phyloP scores from a whole-genome alignment of 2,888 invertebrate genomes.

The Dione juno region DNA sequence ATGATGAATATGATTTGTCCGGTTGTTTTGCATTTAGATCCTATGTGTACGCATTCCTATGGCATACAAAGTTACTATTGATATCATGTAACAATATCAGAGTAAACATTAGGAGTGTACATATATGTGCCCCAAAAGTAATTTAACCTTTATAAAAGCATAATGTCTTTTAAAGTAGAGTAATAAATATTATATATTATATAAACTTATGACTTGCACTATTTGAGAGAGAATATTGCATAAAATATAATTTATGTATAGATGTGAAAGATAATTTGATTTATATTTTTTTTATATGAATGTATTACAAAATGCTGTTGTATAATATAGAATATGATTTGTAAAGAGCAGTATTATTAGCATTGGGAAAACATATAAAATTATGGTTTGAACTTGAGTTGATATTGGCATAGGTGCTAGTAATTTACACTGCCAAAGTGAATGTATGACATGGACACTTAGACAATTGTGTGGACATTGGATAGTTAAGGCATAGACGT shows the following conservation, averaged over 20 bases:
- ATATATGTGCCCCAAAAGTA: constrained; percentile 12
- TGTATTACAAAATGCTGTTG: constrained; percentile 8
- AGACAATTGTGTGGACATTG: constrained; percentile 8
- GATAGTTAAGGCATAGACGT: constrained; percentile 19
- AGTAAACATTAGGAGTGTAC: constrained; percentile 21
- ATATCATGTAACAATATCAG: constrained; percentile 27
- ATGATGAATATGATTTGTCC: constrained; percentile 10
- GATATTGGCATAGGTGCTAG: constrained; percentile 49
- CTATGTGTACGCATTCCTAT: constrained; percentile 28
- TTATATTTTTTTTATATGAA: constrained; percentile 18
- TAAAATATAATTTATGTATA: constrained; percentile 18
- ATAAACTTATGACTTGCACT: constrained; percentile 22
- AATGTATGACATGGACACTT: constrained; percentile 45
- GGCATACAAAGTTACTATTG: constrained; percentile 16
- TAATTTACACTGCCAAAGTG: constrained; percentile 51
- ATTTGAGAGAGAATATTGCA: constrained; percentile 30
- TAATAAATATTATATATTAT: constrained; percentile 17
- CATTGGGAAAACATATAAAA: constrained; percentile 37
- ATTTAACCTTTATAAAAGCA: constrained; percentile 10
- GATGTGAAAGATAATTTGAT: constrained; percentile 20
- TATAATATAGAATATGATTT: constrained; percentile 36
- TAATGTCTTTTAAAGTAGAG: constrained; percentile 22
- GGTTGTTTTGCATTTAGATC: constrained; percentile 34
- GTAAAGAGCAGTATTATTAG: constrained; percentile 48
- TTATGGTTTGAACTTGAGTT: constrained; percentile 34